Conservation (phyloP, 2,797 vertebrate genomes). For the Helicolenus hilgendorfi region DNA sequence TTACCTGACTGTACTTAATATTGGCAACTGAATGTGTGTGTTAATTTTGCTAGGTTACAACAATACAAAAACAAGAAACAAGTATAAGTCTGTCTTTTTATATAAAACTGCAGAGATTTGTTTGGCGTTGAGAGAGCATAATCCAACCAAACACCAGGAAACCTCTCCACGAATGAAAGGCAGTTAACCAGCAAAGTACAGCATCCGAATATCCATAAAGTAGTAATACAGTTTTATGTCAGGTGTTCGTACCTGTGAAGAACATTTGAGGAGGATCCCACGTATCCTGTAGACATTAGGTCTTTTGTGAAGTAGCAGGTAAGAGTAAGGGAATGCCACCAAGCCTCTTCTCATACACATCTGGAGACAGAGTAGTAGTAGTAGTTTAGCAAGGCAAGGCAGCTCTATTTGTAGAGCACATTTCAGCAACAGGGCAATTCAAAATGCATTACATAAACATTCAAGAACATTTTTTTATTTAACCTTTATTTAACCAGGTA, state of each 20-base stretch:
- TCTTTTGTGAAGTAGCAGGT: slow-evolving; percentile 76
- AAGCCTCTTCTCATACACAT: slow-evolving; percentile 82
- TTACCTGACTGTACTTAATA: too few relatives aligned
- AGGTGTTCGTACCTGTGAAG: slow-evolving; percentile 79
- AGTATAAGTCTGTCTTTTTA: background rate
- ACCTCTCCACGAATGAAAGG: background rate
- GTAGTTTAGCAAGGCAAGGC: too few relatives aligned
- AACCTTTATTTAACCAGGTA: too few relatives aligned
- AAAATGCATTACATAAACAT: too few relatives aligned
- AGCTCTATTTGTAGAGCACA: fast-evolving
- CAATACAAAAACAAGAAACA: background rate
- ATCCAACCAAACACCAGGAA: background rate
- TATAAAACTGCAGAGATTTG: background rate
- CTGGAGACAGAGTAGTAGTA: slow-evolving; percentile 58
- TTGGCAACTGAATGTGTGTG: background rate
- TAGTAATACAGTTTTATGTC: background rate
- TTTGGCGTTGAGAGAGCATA: background rate
- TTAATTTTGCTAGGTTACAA: background rate
- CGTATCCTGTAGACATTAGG: slow-evolving; percentile 78
- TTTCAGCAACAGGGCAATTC: too few relatives aligned
- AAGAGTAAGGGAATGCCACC: slow-evolving; percentile 84
- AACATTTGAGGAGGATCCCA: slow-evolving; percentile 52
- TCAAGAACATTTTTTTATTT: too few relatives aligned
- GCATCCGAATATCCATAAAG: background rate
- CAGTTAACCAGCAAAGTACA: background rate